Evolutionary conservation across 2,888 invertebrate species (phyloP).

Genomic region (Frankliniella fusca): DNA sequence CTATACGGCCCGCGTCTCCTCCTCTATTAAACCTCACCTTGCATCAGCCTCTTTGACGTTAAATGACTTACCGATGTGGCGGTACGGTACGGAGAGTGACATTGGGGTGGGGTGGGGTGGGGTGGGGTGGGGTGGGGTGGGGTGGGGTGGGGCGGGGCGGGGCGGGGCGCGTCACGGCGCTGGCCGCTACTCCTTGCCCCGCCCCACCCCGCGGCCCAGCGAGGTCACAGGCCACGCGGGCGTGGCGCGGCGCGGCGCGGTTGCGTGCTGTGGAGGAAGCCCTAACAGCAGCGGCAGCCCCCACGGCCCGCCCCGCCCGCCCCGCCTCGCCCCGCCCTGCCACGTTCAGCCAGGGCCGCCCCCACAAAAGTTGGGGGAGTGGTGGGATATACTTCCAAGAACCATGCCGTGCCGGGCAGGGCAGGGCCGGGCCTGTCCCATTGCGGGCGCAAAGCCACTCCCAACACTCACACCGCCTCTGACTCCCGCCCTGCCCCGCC

Average conservation of each 20-base stretch:
- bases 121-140: too few species aligned
- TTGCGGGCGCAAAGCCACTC: slow-evolving; percentile 12
- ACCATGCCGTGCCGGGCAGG: neutral
- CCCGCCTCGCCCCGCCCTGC: neutral
- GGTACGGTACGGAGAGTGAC: too few species aligned
- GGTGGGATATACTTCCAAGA: slow-evolving; percentile 4
- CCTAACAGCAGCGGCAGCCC: neutral
- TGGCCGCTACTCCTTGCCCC: too few species aligned
- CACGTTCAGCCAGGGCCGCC: neutral
- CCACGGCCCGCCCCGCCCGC: neutral
- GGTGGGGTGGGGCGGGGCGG: neutral
- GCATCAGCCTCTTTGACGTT: too few species aligned
- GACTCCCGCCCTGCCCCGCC: too few species aligned
- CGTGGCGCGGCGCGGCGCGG: neutral
- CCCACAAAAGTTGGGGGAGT: neutral
- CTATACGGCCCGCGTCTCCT: too few species aligned
- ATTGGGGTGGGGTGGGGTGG: too few species aligned
- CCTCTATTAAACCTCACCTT: too few species aligned
- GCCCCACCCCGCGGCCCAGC: neutral
- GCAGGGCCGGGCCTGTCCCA: neutral
- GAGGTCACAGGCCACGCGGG: neutral
- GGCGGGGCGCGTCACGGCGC: neutral
- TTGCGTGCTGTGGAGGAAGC: neutral
- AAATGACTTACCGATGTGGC: too few species aligned
- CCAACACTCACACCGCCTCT: neutral